phyloP scores from a whole-genome alignment of 2,113 vertebrate species.

The Chunga burmeisteri region DNA sequence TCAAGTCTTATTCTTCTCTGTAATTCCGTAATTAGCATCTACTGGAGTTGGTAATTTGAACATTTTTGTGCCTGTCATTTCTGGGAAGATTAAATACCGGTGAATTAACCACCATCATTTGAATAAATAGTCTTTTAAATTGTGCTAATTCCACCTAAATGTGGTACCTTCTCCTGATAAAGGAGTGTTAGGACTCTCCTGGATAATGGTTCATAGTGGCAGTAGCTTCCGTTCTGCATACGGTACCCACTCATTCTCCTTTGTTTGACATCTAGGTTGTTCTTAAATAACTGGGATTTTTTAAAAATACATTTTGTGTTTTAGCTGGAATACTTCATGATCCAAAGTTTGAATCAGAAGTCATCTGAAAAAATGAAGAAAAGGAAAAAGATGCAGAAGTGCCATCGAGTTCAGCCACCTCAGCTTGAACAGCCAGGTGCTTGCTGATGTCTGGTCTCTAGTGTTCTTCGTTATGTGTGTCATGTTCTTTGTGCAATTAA shows the following conservation, averaged over 20 bases:
- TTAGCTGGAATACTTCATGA: constrained; percentile 97
- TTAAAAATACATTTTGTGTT: constrained; percentile 21
- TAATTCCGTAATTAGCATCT: background rate
- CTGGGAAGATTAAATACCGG: background rate
- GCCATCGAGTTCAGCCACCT: constrained; percentile 84
- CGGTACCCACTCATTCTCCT: background rate
- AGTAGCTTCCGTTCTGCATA: background rate
- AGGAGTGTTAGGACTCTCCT: background rate
- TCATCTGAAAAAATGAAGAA: constrained; percentile 90
- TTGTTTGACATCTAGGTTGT: background rate
- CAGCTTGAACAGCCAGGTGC: constrained; percentile 93
- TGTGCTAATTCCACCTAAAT: background rate
- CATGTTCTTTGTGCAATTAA: background rate
- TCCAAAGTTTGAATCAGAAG: constrained; percentile 95
- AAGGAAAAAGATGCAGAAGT: constrained; percentile 79
- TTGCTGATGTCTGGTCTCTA: background rate
- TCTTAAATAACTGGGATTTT: background rate
- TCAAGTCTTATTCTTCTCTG: background rate
- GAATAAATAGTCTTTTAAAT: background rate
- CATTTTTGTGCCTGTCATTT: background rate
- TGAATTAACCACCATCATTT: background rate
- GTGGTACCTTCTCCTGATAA: background rate
- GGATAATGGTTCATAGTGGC: no score
- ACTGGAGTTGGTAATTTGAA: background rate
- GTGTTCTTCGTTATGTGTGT: background rate